A percentile compares a stretch with the other conserved stretches of the same genome.
phyloP scores from a whole-genome alignment of 2,113 vertebrate species.

The Brevimyrus niger region DNA sequence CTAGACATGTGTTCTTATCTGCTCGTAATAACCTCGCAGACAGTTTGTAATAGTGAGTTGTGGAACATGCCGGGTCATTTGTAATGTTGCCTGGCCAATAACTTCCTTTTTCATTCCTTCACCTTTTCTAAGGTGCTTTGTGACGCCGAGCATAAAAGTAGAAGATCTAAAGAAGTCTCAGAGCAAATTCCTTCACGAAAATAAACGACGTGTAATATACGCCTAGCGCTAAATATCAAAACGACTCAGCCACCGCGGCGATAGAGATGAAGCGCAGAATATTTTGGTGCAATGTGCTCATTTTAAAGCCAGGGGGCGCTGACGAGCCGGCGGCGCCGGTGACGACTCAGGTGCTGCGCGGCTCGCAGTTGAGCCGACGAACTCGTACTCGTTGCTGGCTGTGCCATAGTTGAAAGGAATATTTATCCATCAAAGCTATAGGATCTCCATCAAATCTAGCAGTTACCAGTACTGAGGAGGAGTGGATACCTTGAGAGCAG shows the following conservation, averaged over 20 bases:
- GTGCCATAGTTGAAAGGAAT: not conserved
- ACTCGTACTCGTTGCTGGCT: not conserved
- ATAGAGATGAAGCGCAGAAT: not conserved
- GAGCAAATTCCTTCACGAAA: not conserved
- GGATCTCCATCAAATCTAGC: not conserved
- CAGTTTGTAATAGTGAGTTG: not conserved
- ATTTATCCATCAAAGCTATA: not conserved
- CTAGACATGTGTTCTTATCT: conserved; percentile 10
- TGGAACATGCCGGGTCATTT: not conserved
- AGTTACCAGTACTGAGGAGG: not conserved
- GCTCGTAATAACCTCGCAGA: not conserved
- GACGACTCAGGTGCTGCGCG: not conserved
- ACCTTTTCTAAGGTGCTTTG: no score
- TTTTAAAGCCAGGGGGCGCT: not conserved
- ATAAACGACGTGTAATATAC: not conserved
- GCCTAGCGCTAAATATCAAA: not conserved
- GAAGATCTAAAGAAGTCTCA: not conserved
- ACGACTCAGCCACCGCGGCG: not conserved
- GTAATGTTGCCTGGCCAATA: not conserved
- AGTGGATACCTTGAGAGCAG: not conserved
- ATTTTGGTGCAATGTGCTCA: not conserved
- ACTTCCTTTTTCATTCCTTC: not conserved
- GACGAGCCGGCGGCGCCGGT: not conserved
- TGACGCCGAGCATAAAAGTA: not conserved
- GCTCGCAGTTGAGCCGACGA: not conserved